A percentile compares a stretch with the other conserved stretches of the same genome.
Evolutionary conservation across 1,140 invertebrate species (phyloP).

Genomic region (Drosophila ambigua): DNA sequence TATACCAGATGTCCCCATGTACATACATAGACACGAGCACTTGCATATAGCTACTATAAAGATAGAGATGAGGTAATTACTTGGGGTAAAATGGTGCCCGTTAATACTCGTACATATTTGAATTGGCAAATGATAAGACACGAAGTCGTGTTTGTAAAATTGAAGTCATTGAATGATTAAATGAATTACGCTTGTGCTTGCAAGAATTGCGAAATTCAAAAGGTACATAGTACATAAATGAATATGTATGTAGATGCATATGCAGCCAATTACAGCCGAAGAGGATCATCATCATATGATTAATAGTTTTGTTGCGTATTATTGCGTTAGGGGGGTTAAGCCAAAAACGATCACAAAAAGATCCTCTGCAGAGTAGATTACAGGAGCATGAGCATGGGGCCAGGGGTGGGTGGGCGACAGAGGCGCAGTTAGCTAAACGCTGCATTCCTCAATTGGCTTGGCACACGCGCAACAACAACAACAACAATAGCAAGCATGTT

Average conservation of each 20-base stretch:
- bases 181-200: neutral
- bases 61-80: conserved; percentile 53
- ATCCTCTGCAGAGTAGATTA: neutral
- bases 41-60: conserved; percentile 15
- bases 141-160: conserved; percentile 27
- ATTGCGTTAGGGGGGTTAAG: conserved; percentile 22
- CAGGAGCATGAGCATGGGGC: neutral
- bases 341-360: conserved; percentile 19
- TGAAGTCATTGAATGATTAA: conserved; percentile 42
- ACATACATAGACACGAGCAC: neutral
- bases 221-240: too few relatives aligned
- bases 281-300: too few relatives aligned
- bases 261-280: too few relatives aligned
- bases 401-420: neutral
- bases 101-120: conserved; percentile 17
- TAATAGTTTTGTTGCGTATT: too few relatives aligned
- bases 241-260: too few relatives aligned
- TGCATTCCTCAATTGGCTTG: conserved; percentile 75
- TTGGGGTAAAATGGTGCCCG: neutral
- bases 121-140: conserved; percentile 40
- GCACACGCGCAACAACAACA: conserved; percentile 68
- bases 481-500: conserved; percentile 42
- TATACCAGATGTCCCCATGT: too few relatives aligned
- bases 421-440: conserved; percentile 21
- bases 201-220: conserved; percentile 20